Conservation (phyloP, 2,113 vertebrate genomes). For the Microtus richardsoni region DNA sequence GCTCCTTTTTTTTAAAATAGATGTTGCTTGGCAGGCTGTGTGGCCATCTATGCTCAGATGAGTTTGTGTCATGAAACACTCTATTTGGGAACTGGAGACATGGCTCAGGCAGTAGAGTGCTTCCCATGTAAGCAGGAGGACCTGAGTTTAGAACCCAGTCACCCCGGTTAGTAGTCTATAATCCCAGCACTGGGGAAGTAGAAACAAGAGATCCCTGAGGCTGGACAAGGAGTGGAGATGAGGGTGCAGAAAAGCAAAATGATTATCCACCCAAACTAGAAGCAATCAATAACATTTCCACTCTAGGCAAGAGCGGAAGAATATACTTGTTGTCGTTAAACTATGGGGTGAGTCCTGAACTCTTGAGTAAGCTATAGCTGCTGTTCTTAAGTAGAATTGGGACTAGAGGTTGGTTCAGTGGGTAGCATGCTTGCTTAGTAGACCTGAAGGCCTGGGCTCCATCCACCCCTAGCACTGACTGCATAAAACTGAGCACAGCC, state of each 20-base stretch:
- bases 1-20: background rate
- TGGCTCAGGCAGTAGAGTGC: background rate
- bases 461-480: background rate
- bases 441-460: background rate
- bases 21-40: background rate
- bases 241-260: background rate
- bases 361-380: background rate
- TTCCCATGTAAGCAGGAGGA: background rate
- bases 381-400: background rate
- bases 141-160: background rate
- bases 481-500: background rate
- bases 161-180: no score
- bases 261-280: background rate
- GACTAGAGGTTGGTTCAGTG: background rate
- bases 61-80: background rate
- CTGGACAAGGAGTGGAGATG: background rate
- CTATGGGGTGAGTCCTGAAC: background rate
- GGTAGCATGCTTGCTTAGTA: background rate
- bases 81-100: background rate
- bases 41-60: background rate
- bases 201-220: background rate
- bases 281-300: no score
- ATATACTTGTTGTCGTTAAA: background rate
- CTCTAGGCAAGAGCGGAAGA: background rate
- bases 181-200: background rate